phyloP scores from a whole-genome alignment of 2,113 vertebrate genomes.

The Neomonachus schauinslandi region DNA sequence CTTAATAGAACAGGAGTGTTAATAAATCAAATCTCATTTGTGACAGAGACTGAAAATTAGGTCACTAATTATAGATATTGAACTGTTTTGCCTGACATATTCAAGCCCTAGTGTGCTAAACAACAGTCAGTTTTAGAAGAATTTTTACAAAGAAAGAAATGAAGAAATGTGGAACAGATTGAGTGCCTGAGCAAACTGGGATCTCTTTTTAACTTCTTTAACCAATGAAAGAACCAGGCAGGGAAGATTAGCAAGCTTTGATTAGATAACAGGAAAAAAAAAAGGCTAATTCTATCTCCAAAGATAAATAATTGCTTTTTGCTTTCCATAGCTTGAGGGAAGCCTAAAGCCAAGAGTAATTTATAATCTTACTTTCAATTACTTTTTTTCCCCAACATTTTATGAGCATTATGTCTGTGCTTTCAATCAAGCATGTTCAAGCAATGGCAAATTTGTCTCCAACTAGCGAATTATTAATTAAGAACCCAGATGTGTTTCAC shows the following conservation, averaged over 20 bases:
- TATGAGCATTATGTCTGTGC: conserved; percentile 59
- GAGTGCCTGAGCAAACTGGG: neutral
- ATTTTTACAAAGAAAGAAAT: conserved; percentile 2
- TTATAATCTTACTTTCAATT: conserved; percentile 71
- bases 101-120: neutral
- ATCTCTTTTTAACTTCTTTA: neutral
- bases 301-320: conserved; percentile 77
- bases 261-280: conserved; percentile 53
- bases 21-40: conserved; percentile 51
- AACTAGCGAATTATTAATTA: conserved; percentile 75
- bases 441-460: conserved; percentile 58
- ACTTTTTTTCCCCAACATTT: conserved; percentile 59
- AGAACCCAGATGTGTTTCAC: conserved; percentile 73
- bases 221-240: neutral
- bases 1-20: conserved; percentile 24
- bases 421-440: conserved; percentile 67
- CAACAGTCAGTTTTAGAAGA: neutral
- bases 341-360: conserved; percentile 63
- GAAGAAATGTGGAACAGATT: neutral
- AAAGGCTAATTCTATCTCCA: conserved; percentile 61
- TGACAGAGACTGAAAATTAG: neutral
- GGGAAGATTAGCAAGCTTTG: conserved; percentile 55
- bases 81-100: conserved; percentile 26
- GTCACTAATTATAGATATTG: conserved; percentile 59
- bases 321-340: conserved; percentile 70